These are phyloP conservation scores for Spea hammondii DNA, from an alignment of 2,797 vertebrate genomes.

Conservation along the genomic window DNA sequence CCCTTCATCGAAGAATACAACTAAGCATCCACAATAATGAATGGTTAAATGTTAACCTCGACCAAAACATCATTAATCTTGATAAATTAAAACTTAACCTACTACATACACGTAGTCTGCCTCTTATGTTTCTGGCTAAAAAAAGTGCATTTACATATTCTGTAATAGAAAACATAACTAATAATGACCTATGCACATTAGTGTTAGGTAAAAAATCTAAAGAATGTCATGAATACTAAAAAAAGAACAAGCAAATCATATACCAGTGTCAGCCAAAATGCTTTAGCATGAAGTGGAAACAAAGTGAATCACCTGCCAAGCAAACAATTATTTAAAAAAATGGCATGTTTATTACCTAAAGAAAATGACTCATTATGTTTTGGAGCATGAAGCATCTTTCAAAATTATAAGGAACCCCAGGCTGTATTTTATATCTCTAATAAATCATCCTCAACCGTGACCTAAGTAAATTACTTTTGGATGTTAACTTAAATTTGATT, in stretches of 20 bases:
- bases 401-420: background rate
- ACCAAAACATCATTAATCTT: too few relatives aligned
- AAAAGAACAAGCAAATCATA: background rate
- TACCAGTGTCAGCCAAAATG: background rate
- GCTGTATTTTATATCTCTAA: background rate
- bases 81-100: too few relatives aligned
- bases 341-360: constrained; percentile 3
- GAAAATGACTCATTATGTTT: background rate
- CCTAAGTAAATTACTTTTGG: background rate
- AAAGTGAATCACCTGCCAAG: background rate
- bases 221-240: background rate
- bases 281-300: background rate
- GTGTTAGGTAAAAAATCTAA: background rate
- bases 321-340: background rate
- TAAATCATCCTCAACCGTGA: background rate
- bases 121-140: background rate
- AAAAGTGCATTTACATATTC: background rate
- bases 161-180: background rate
- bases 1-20: too few relatives aligned
- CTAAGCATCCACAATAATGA: too few relatives aligned
- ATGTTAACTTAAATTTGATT: too few relatives aligned
- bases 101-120: too few relatives aligned
- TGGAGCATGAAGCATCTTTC: background rate
- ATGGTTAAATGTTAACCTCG: too few relatives aligned
- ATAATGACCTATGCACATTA: background rate